Conservation (phyloP, 1,140 invertebrate species). For the Drosophila kepulauana region DNA sequence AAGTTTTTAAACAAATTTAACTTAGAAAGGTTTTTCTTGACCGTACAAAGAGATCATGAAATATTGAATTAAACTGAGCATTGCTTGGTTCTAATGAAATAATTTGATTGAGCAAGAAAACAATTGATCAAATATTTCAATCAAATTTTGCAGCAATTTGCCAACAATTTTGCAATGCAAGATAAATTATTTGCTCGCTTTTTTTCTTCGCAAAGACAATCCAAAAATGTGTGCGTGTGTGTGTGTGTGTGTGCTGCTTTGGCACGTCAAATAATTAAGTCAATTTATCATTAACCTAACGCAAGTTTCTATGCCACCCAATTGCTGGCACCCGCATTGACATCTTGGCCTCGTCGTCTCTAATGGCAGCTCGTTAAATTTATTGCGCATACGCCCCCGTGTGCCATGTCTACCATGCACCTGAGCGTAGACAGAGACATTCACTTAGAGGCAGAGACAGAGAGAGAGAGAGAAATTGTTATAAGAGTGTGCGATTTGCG, state of each 20-base stretch:
- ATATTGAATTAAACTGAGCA: too few species aligned
- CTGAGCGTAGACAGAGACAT: background rate
- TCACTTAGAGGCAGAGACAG: background rate
- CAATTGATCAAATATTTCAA: slow-evolving; percentile 5
- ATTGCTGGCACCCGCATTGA: slow-evolving; percentile 14
- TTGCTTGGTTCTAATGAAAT: too few species aligned
- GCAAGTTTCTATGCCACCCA: slow-evolving; percentile 35
- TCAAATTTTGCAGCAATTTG: background rate
- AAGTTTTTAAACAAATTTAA: too few species aligned
- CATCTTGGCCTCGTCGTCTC: slow-evolving; percentile 65
- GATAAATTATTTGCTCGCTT: background rate
- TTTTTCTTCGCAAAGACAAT: background rate
- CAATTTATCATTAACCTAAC: slow-evolving; percentile 79
- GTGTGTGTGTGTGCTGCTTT: slow-evolving; percentile 45
- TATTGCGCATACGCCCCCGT: slow-evolving; percentile 80
- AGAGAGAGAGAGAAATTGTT: background rate
- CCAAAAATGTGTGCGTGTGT: slow-evolving; percentile 2
- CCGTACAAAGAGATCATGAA: too few species aligned
- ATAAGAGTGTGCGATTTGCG: slow-evolving; percentile 26
- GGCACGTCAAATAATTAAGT: slow-evolving; percentile 80
- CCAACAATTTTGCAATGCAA: background rate
- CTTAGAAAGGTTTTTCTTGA: too few species aligned
- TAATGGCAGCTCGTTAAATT: slow-evolving; percentile 81
- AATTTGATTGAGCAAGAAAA: too few species aligned
- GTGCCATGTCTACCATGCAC: slow-evolving; percentile 35